Percentiles rank a stretch among this genome's conserved stretches.
Evolutionary conservation across 2,888 invertebrate genomes (phyloP).

Genomic region (Meteorus cinctellus): DNA sequence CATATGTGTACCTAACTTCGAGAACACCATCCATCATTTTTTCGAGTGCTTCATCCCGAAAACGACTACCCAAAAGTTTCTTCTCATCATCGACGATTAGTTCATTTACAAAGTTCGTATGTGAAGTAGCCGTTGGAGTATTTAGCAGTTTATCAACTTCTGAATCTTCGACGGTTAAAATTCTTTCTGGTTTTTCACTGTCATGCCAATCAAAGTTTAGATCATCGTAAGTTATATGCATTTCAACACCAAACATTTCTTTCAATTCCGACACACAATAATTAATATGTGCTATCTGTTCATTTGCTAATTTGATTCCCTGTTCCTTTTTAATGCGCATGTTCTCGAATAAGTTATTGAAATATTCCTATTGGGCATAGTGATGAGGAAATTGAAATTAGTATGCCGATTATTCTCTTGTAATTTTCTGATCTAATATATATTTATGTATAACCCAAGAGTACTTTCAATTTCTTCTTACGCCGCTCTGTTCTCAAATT

Average conservation of each 20-base stretch:
- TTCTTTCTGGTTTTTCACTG: conserved; percentile 78
- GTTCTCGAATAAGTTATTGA: conserved; percentile 84
- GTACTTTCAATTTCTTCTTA: conserved; percentile 57
- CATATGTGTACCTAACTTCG: conserved; percentile 76
- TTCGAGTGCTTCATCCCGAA: conserved; percentile 80
- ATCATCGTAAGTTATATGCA: conserved; percentile 19
- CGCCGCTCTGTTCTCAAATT: conserved; percentile 40
- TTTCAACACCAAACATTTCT: conserved; percentile 51
- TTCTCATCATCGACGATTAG: conserved; percentile 66
- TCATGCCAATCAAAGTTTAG: conserved; percentile 76
- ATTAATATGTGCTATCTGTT: conserved; percentile 79
- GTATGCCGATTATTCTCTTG: not conserved
- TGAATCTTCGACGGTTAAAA: conserved; percentile 78
- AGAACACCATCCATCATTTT: conserved; percentile 92
- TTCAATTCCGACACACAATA: conserved; percentile 78
- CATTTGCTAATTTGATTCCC: conserved; percentile 78
- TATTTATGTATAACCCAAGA: not conserved
- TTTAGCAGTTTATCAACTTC: conserved; percentile 73
- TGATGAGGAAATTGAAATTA: not conserved
- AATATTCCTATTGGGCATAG: conserved; percentile 69
- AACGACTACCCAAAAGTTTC: conserved; percentile 75
- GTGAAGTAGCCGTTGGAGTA: conserved; percentile 65
- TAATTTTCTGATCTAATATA: not conserved
- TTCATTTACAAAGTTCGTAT: conserved; percentile 72
- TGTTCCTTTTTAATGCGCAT: conserved; percentile 78